Evolutionary conservation across 2,113 vertebrate genomes (phyloP).

Genomic region (Trematomus loennbergii): DNA sequence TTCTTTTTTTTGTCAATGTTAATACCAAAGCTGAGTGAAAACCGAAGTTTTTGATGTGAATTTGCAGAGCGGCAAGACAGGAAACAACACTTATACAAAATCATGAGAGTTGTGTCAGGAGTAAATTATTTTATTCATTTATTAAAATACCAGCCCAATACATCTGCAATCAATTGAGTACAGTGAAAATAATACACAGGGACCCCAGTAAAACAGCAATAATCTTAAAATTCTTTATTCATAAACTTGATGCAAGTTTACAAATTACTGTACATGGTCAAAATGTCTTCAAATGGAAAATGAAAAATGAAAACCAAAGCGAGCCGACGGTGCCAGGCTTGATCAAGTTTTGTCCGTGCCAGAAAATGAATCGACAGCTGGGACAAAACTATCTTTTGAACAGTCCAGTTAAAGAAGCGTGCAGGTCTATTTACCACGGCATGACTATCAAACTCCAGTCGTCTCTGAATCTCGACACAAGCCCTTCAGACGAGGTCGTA

Average conservation of each 20-base stretch:
- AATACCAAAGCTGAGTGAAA: neutral
- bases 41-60: neutral
- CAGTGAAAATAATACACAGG: conserved; percentile 23
- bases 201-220: conserved; percentile 27
- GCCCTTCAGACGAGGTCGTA: conserved; percentile 18
- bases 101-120: neutral
- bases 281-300: conserved; percentile 81
- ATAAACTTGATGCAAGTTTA: conserved; percentile 92
- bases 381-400: conserved; percentile 54
- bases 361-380: conserved; percentile 50
- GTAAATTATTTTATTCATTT: conserved; percentile 1
- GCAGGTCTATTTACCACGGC: conserved; percentile 58
- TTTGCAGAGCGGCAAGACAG: neutral
- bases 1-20: neutral
- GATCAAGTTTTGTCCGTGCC: conserved; percentile 42
- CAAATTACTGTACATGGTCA: conserved; percentile 89
- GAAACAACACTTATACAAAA: conserved; percentile 1
- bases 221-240: conserved; percentile 87
- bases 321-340: conserved; percentile 57
- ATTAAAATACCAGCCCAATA: conserved; percentile 5
- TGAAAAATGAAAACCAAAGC: conserved; percentile 52
- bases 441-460: conserved; percentile 38
- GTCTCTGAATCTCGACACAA: neutral
- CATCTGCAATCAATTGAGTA: neutral
- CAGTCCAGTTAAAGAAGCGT: conserved; percentile 69